Base-by-base conservation (phyloP, 2,888 invertebrate genomes). In the Zelleria hepariella region DNA sequence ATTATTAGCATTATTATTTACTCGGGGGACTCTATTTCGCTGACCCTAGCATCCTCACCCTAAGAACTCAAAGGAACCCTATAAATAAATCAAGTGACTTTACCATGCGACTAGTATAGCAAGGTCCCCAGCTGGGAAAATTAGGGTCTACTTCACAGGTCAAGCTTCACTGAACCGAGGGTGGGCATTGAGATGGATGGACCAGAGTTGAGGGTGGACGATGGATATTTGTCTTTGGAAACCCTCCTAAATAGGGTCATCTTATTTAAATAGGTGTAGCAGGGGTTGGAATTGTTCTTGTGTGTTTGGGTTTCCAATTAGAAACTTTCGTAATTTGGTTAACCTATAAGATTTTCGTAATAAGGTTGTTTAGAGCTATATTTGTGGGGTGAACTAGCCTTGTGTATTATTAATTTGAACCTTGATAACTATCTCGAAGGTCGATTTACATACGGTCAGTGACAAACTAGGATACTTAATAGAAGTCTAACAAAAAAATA, bases 201-300 rank as follows among this genome's bases (percentile, higher is more conserved):
- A 42, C 15, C n/a, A n/a, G n/a, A n/a, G n/a, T n/a, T 42, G 10
- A 15, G 32, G 32, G 32, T 42, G 32, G 32, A 42, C 15, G 2
- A 10, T 42, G 15, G 4, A 15, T 10, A 32, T 7, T 32, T 32
- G 1, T 32, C 32, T 32, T 32, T 32, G 32, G 2, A 32, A 2
- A 42, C 10, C 10, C 15, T 42, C 15, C 10, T 15, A 32, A 4
- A 6, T 24, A 32, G 18, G 56, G 56, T 32, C 42, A 56, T 56
- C 56, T 56, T 56, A 56, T 56, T 56, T 32, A 42, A 56, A 56
- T 56, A 42, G 15, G 15, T n/a, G n/a, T n/a, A n/a, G n/a, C n/a
- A n/a, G n/a, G n/a, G n/a, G n/a, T n/a, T 42, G 32, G 32, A 10
- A 15, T 42, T 15, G 32, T 42, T 15, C 32, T 42, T 10, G 32